Base-by-base conservation (phyloP, 35 echinoderm and acorn worm genomes). In the Ophioderma brevispina region DNA sequence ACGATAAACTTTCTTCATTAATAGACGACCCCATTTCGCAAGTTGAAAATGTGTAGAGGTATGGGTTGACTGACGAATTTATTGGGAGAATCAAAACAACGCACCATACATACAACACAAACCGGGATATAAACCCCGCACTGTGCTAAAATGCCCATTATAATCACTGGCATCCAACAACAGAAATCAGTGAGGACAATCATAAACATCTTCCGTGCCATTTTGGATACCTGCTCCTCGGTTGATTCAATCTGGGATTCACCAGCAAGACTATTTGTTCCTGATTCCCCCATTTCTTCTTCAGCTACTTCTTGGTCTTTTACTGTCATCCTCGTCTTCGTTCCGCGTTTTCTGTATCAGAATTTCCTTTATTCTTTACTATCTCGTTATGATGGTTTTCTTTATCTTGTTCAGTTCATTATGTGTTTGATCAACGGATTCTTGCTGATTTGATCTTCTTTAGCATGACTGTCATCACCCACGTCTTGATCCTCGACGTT, bases 161-260 rank as follows among this genome's bases (percentile, higher is more conserved):
- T 86, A 28, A 96, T 92, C n/a, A 96, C 84, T 0, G 94, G 94
- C 90, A 96, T 80, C 94, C 94, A 96, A 37, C 94, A 96, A 8
- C 81, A 36, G 41, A 96, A 84, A 39, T 96, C 90, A 18, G 94
- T 96, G 0, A 88, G 14, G 0, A 96, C 91, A 33, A 96, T 79
- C 36, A 92, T 21, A 6, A 70, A 59, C 94, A 96, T 96, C 78
- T 38, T 80, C 1, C 78, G 34, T 25, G 59, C 59, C 59, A 70
- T 70, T 70, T 70, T 70, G 28, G 59, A 70, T 1, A 70, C 28
- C n/a, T 70, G 59, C n/a, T 70, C 59, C 23, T 70, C 59, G 59
- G 10, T 70, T 13, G 59, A 13, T 25, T 70, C 17, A 8, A 70
- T 70, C n/a, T 70, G 10, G n/a, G 15, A 18, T 25, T 70, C 59